These are phyloP conservation scores for Meloidogyne chitwoodi DNA, from an alignment of 1,140 invertebrate species.

Conservation along the genomic window DNA sequence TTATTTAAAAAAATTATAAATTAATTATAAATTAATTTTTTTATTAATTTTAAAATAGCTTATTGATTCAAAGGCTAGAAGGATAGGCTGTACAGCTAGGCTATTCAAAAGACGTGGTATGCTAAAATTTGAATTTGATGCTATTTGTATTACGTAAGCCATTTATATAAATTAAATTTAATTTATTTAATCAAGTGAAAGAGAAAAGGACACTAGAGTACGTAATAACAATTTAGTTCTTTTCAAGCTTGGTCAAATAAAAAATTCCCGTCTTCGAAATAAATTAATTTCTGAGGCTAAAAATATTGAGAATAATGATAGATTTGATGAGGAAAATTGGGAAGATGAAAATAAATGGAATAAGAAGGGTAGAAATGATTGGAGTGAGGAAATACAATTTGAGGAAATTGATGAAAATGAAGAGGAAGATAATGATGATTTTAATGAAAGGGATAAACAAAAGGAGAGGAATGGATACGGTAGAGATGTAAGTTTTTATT, in stretches of 20 bases:
- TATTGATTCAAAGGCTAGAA: neutral
- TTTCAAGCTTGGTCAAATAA: neutral
- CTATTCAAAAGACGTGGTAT: neutral
- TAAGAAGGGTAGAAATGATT: neutral
- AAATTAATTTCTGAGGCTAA: constrained; percentile 10
- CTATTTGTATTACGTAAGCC: neutral
- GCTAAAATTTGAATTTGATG: constrained; percentile 1
- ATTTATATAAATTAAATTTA: neutral
- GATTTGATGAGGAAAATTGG: neutral
- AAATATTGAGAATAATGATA: neutral
- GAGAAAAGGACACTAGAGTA: neutral
- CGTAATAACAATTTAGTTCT: neutral
- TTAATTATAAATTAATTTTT: too few species aligned
- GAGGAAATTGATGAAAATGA: neutral
- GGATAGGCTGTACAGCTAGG: constrained; percentile 7
- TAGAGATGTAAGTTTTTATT: neutral
- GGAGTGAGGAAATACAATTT: neutral
- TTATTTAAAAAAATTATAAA: too few species aligned
- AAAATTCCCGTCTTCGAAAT: neutral
- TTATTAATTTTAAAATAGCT: constrained; percentile 4
- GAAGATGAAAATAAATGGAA: neutral
- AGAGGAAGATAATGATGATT: neutral
- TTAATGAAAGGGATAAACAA: neutral
- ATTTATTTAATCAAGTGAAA: neutral
- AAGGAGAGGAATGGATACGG: neutral